Evolutionary conservation across 2,797 vertebrate genomes (phyloP).

Genomic region (Helostoma temminkii): DNA sequence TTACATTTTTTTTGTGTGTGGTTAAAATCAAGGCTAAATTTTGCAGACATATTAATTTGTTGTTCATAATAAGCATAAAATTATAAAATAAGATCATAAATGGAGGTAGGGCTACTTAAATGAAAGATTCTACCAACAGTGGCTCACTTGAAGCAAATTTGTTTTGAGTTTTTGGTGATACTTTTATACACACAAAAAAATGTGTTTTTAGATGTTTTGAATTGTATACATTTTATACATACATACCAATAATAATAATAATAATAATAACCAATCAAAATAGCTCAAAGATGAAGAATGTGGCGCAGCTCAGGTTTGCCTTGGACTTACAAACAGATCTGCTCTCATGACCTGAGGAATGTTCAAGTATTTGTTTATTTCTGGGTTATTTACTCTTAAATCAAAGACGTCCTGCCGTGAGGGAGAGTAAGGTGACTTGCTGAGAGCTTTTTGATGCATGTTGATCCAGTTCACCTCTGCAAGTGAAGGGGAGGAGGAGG

Average conservation of each 20-base stretch:
- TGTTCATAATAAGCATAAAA: not conserved
- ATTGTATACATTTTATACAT: not conserved
- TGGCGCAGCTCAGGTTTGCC: conserved; percentile 3
- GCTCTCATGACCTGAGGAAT: conserved; percentile 40
- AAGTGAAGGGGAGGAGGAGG: conserved; percentile 24
- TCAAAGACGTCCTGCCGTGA: conserved; percentile 28
- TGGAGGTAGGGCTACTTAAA: too few relatives aligned
- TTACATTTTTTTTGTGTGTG: not conserved
- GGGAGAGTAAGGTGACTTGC: conserved; percentile 52
- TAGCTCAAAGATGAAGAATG: conserved; percentile 36
- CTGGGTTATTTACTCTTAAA: conserved; percentile 24
- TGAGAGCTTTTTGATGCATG: conserved; percentile 6
- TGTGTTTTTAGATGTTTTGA: not conserved
- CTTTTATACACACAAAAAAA: not conserved
- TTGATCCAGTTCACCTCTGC: conserved; percentile 37
- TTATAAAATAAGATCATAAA: too few relatives aligned
- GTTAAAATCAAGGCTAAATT: not conserved
- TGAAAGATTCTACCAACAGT: too few relatives aligned
- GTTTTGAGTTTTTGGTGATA: not conserved
- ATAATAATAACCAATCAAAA: too few relatives aligned
- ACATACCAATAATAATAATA: not conserved
- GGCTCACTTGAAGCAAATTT: not conserved
- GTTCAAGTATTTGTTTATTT: conserved; percentile 40
- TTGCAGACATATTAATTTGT: not conserved
- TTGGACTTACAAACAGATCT: conserved; percentile 47